A percentile compares a stretch with the other conserved stretches of the same genome.
Conservation (phyloP, 30 jellyfish, hydroid and myxozoan genomes). For the Hydractinia symbiolongicarpus region DNA sequence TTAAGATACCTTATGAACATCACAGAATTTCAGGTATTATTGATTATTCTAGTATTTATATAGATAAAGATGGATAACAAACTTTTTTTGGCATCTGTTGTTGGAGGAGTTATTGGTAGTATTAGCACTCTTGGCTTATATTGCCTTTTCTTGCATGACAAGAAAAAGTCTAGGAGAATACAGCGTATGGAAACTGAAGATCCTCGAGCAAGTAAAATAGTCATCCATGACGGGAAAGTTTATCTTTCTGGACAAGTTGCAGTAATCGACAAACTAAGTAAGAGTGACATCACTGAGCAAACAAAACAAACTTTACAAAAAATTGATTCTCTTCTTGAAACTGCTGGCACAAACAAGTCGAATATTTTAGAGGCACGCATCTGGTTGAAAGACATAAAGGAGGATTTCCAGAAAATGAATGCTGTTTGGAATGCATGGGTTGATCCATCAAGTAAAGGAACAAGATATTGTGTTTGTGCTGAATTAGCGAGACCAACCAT, state of each 20-base stretch:
- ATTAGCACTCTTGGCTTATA: neutral
- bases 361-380: conserved; percentile 17
- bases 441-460: conserved; percentile 20
- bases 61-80: conserved; percentile 12
- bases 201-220: conserved; percentile 15
- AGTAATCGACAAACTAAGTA: conserved; percentile 3
- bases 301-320: conserved; percentile 14
- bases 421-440: conserved; percentile 25
- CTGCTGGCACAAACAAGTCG: neutral
- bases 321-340: neutral
- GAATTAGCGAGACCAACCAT: conserved; percentile 2
- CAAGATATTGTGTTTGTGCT: conserved; percentile 12
- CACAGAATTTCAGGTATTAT: no score
- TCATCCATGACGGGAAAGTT: conserved; percentile 9
- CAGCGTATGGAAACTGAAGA: conserved; percentile 19
- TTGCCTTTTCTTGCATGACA: neutral
- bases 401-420: neutral
- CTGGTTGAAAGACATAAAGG: conserved; percentile 6
- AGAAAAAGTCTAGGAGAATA: neutral
- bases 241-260: conserved; percentile 20
- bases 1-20: no score
- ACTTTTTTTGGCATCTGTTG: conserved; percentile 4
- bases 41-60: neutral
- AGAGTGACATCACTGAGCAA: conserved; percentile 21
- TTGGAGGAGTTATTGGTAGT: conserved; percentile 19